A percentile compares a stretch with the other conserved stretches of the same genome.
Conservation (phyloP, 2,797 vertebrate species). For the Alectoris magna region DNA sequence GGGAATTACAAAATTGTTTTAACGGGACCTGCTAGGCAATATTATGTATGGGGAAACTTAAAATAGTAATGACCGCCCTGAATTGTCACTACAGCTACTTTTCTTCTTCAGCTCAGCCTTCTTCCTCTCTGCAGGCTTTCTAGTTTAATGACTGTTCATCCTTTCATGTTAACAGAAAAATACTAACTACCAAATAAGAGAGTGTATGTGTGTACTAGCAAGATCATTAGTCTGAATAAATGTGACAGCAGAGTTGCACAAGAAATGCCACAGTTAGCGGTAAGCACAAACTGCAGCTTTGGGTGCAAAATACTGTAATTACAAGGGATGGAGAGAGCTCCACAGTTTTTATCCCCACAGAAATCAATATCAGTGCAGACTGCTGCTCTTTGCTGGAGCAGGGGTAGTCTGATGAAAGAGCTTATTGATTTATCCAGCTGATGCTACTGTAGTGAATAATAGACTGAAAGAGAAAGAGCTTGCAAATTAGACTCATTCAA, state of each 20-base stretch:
- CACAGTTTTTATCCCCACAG: conserved; percentile 70
- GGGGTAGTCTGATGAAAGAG: conserved; percentile 59
- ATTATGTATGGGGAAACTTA: conserved; percentile 31
- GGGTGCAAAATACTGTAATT: conserved; percentile 76
- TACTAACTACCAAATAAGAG: conserved; percentile 56
- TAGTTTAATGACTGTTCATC: conserved; percentile 68
- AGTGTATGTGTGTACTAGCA: conserved; percentile 35
- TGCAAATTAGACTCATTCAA: conserved; percentile 62
- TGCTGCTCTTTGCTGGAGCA: conserved; percentile 65
- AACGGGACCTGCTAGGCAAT: conserved; percentile 42
- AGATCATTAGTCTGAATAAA: conserved; percentile 72
- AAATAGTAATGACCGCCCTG: conserved; percentile 37
- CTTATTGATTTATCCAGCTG: conserved; percentile 72
- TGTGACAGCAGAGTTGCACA: conserved; percentile 54
- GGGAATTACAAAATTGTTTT: conserved; percentile 64
- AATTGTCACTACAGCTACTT: conserved; percentile 47
- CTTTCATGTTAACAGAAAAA: conserved; percentile 60
- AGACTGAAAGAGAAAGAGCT: conserved; percentile 64
- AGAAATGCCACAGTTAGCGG: conserved; percentile 66
- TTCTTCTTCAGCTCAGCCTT: conserved; percentile 38
- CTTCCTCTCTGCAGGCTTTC: conserved; percentile 45
- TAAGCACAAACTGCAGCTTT: conserved; percentile 70
- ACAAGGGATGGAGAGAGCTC: conserved; percentile 58
- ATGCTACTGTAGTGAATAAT: conserved; percentile 65
- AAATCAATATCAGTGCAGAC: conserved; percentile 72